Evolutionary conservation across 2,113 vertebrate genomes (phyloP).

Genomic region (Osmerus mordax): DNA sequence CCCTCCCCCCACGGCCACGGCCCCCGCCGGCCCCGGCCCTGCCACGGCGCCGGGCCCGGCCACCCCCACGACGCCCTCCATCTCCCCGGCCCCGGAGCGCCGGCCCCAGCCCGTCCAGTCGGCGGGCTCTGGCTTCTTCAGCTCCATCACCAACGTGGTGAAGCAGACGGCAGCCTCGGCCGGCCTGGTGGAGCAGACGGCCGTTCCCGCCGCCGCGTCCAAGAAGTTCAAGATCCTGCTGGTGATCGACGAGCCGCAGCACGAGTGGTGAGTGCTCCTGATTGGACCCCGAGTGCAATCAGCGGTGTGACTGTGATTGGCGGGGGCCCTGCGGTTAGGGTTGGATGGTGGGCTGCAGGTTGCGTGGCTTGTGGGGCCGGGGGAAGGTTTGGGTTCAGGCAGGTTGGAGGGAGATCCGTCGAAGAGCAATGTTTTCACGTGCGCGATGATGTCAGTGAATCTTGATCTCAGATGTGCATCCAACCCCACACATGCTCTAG

Average conservation of each 20-base stretch:
- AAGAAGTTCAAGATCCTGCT: constrained; percentile 91
- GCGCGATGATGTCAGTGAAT: no score
- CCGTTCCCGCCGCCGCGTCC: constrained; percentile 55
- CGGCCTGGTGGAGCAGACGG: constrained; percentile 80
- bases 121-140: constrained; percentile 78
- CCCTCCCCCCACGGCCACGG: constrained; percentile 63
- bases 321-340: no score
- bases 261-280: constrained; percentile 84
- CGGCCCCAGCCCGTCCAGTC: constrained; percentile 53
- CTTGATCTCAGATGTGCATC: no score
- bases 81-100: constrained; percentile 66
- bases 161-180: constrained; percentile 89
- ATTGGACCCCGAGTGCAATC: no score
- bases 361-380: no score
- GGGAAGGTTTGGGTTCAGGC: no score
- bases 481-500: no score
- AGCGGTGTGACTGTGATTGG: no score
- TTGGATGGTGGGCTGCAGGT: no score
- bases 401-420: no score
- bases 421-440: no score
- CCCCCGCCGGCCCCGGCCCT: constrained; percentile 30
- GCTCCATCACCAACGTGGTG: constrained; percentile 87
- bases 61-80: constrained; percentile 60
- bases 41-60: constrained; percentile 64
- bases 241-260: constrained; percentile 88